Evolutionary conservation across 2,888 invertebrate genomes (phyloP).

Genomic region (Xanthia icteritia): DNA sequence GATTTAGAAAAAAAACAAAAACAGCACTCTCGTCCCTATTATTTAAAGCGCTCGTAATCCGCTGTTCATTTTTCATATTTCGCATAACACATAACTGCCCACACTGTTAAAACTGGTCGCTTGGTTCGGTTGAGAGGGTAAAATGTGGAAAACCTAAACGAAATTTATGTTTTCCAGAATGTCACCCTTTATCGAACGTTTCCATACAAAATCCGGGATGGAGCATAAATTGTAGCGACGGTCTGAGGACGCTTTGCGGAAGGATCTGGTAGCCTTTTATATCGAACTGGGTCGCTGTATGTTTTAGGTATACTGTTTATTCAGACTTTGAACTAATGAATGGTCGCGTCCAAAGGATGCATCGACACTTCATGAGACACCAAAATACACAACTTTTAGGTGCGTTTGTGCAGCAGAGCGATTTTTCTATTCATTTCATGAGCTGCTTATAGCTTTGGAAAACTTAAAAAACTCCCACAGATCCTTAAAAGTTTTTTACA

Average conservation of each 20-base stretch:
- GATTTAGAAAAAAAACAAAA: not conserved
- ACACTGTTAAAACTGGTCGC: slow-evolving; percentile 46
- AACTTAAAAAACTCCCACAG: not conserved
- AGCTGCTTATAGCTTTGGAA: not conserved
- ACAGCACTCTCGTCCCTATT: slow-evolving; percentile 17
- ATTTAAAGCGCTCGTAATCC: slow-evolving; percentile 26
- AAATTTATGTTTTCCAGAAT: slow-evolving; percentile 73
- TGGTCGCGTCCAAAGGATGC: not conserved
- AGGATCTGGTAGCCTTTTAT: slow-evolving; percentile 67
- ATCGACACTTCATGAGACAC: not conserved
- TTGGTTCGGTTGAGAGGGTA: slow-evolving; percentile 44
- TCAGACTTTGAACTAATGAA: slow-evolving; percentile 37
- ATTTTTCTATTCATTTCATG: not conserved
- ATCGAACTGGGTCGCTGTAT: slow-evolving; percentile 50
- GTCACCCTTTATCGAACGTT: slow-evolving; percentile 74
- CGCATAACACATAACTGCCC: slow-evolving; percentile 50
- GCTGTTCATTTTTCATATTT: slow-evolving; percentile 53
- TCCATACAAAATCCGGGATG: slow-evolving; percentile 74
- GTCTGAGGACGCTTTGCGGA: slow-evolving; percentile 71
- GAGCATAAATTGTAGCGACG: slow-evolving; percentile 77
- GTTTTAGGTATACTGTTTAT: slow-evolving; percentile 64
- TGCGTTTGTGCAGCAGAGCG: not conserved
- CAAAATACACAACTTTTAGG: not conserved
- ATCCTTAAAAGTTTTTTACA: not conserved
- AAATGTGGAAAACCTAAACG: slow-evolving; percentile 67